These are phyloP conservation scores for Phalacrocorax carbo DNA, from an alignment of 2,113 vertebrate genomes.

Conservation along the genomic window DNA sequence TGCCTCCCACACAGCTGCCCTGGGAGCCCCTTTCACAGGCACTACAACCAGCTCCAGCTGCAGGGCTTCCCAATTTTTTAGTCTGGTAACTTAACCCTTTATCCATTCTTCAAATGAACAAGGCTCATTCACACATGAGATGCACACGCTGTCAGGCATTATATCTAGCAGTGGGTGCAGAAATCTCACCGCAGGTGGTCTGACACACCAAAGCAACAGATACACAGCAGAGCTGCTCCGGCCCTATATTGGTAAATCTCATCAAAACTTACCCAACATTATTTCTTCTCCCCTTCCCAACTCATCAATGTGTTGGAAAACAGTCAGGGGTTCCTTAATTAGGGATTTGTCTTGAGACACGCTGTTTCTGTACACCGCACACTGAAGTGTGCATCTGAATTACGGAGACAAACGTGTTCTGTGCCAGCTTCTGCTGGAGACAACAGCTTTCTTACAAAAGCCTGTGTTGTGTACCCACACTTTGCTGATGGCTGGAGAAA, in stretches of 20 bases:
- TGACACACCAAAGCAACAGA: not conserved
- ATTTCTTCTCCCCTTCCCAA: not conserved
- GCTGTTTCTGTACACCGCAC: not conserved
- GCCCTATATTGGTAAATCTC: not conserved
- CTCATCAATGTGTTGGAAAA: not conserved
- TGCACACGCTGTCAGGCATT: not conserved
- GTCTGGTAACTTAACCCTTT: not conserved
- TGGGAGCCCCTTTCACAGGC: no score
- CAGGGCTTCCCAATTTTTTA: not conserved
- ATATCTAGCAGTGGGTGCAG: not conserved
- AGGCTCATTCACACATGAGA: not conserved
- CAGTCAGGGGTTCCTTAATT: not conserved
- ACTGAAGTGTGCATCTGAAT: not conserved
- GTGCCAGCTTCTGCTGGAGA: not conserved
- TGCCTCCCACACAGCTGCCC: no score
- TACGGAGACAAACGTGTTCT: not conserved
- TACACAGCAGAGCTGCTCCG: not conserved
- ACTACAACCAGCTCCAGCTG: not conserved
- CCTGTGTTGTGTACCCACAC: not conserved
- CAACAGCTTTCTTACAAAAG: not conserved
- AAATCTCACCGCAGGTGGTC: not conserved
- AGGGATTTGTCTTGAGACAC: not conserved
- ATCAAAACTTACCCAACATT: not conserved
- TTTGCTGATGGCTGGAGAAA: not conserved
- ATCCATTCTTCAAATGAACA: not conserved